These are phyloP conservation scores for Microtus oregoni DNA, from an alignment of 2,113 vertebrate genomes.

Conservation along the genomic window DNA sequence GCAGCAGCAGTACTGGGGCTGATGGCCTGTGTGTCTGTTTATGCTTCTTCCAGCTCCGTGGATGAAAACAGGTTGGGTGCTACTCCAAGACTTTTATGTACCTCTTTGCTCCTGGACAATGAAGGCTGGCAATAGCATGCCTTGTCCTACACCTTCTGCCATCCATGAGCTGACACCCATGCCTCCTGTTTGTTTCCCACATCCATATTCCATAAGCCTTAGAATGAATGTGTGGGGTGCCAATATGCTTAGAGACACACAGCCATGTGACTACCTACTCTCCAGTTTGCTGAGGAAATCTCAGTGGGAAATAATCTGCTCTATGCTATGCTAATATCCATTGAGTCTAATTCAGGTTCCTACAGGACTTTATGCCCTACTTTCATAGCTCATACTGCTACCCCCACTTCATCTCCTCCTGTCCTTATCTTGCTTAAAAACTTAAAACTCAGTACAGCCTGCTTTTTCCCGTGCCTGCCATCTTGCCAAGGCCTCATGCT, in stretches of 20 bases:
- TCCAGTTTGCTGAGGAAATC: constrained; percentile 68
- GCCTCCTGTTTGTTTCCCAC: not conserved
- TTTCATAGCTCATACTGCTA: constrained; percentile 9
- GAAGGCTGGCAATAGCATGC: not conserved
- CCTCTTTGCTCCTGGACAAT: not conserved
- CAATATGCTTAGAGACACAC: not conserved
- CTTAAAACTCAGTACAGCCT: not conserved
- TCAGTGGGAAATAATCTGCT: constrained; percentile 35
- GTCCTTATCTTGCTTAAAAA: not conserved
- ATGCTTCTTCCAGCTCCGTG: not conserved
- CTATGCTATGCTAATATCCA: constrained; percentile 69
- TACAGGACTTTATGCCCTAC: constrained; percentile 51
- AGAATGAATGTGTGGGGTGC: constrained; percentile 22
- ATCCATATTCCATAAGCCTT: not conserved
- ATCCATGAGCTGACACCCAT: not conserved
- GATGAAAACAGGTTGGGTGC: not conserved
- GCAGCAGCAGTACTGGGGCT: not conserved
- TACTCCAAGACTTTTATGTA: not conserved
- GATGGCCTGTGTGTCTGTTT: not conserved
- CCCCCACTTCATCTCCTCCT: not conserved
- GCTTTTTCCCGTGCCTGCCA: not conserved
- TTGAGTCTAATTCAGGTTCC: constrained; percentile 44
- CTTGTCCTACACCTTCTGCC: not conserved
- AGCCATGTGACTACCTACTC: constrained; percentile 52
- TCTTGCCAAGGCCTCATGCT: not conserved